These are phyloP conservation scores for Phenganax subtilis DNA, from an alignment of 92 coral and sea anemone genomes.

Conservation along the genomic window DNA sequence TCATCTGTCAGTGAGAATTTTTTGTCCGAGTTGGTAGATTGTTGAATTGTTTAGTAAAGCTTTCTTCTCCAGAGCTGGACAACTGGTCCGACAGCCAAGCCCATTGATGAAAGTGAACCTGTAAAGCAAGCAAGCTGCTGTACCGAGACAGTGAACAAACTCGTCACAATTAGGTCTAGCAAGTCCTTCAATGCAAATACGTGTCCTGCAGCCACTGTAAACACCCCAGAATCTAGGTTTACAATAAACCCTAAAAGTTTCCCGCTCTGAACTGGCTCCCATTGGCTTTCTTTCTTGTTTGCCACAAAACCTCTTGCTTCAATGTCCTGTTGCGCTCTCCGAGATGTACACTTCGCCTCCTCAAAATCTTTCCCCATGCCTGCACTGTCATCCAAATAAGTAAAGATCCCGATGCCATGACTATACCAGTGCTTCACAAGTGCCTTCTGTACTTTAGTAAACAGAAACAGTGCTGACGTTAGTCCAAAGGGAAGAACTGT, in stretches of 20 bases:
- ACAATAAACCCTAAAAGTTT: slow-evolving; percentile 55
- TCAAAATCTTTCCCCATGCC: slow-evolving; percentile 40
- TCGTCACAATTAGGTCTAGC: slow-evolving; percentile 28
- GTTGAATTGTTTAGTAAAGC: slow-evolving; percentile 35
- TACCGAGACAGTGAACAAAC: slow-evolving; percentile 42
- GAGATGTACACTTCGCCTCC: slow-evolving; percentile 41
- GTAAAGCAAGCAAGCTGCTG: slow-evolving; percentile 33
- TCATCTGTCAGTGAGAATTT: slow-evolving; percentile 33
- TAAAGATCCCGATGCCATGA: slow-evolving; percentile 46
- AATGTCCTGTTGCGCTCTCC: slow-evolving; percentile 41
- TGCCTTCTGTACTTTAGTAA: slow-evolving; percentile 49
- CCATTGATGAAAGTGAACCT: slow-evolving; percentile 51
- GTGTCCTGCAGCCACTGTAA: slow-evolving; percentile 48
- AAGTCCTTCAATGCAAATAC: slow-evolving; percentile 26
- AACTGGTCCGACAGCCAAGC: slow-evolving; percentile 57
- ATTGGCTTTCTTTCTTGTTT: slow-evolving; percentile 49
- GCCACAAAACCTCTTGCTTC: slow-evolving; percentile 49
- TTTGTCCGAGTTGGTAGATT: slow-evolving; percentile 44
- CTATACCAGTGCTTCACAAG: slow-evolving; percentile 52
- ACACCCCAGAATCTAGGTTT: slow-evolving; percentile 47
- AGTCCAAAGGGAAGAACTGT: slow-evolving; percentile 56
- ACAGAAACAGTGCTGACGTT: slow-evolving; percentile 51
- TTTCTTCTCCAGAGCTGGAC: slow-evolving; percentile 53
- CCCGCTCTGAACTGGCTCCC: slow-evolving; percentile 52
- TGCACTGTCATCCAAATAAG: slow-evolving; percentile 63